Conservation (phyloP, 1,140 invertebrate genomes). For the Brachionus plicatilis region DNA sequence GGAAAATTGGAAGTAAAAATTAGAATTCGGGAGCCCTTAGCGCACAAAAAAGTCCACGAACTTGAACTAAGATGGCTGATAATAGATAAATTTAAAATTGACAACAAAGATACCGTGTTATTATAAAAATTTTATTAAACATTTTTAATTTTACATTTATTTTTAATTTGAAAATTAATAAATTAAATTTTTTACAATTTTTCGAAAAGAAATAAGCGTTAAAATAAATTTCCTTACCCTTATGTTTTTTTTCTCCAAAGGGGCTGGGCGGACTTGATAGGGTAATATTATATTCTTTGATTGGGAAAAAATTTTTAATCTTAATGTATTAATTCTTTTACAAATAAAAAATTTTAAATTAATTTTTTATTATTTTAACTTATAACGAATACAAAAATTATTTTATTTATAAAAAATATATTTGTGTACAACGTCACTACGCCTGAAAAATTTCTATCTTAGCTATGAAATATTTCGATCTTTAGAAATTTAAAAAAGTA, state of each 20-base stretch:
- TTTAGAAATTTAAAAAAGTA: too few relatives aligned
- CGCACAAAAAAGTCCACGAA: conserved; percentile 80
- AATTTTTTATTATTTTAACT: too few relatives aligned
- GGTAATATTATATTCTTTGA: too few relatives aligned
- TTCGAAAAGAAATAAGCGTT: background rate
- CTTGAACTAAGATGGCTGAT: conserved; percentile 86
- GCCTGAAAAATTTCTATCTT: too few relatives aligned
- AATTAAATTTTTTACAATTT: background rate
- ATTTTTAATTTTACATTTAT: background rate
- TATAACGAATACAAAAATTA: too few relatives aligned
- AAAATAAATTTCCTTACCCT: background rate
- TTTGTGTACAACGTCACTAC: too few relatives aligned
- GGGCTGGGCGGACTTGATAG: too few relatives aligned
- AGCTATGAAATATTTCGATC: too few relatives aligned
- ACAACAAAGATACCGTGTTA: background rate
- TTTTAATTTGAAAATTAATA: background rate
- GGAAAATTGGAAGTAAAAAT: conserved; percentile 86
- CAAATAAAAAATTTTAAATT: too few relatives aligned
- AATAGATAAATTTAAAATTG: conserved; percentile 57
- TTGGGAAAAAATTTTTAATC: too few relatives aligned
- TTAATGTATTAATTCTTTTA: too few relatives aligned
- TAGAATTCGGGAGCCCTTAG: conserved; percentile 79
- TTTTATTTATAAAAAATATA: too few relatives aligned
- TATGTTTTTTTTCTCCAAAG: background rate
- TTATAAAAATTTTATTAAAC: background rate